Evolutionary conservation across 1,140 invertebrate species (phyloP), one percentile per base, ranked within the genome.

Genomic region (Whitmania pigra): DNA sequence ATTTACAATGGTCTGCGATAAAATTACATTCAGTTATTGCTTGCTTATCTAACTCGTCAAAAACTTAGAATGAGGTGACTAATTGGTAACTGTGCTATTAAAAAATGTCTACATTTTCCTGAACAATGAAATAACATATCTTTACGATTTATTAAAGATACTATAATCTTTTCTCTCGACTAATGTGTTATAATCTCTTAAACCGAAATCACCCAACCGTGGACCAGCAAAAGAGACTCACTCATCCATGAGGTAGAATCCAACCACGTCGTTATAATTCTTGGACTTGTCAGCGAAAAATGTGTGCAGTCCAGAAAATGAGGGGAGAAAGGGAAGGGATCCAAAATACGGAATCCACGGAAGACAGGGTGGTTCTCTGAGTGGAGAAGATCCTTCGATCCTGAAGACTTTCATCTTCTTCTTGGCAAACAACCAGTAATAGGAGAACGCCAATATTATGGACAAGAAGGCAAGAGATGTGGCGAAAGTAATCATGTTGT

Each of bases 301-400:
- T 11, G 22, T 63, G 20, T 63, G 29, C 57, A 25, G 20, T 25
- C 9, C 29, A 13, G 57, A 31, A 63, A 63, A 63, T 22, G 11
- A 13, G 57, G 57, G 57, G 22, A 63, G 22, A 31, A 63, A 63
- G 0, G 57, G 57, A 22, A 63, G 22, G 15, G 57, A 63, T 63
- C 57, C 57, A 13, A 63, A 63, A 25, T 25, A 25, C 7, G 57
- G 57, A 17, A 63, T 31, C 22, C 22, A 25, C 7, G 57, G 57
- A 63, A 63, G 57, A 63, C 57, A 63, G 57, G 57, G 57, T 31
- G 57, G 57, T 25, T 63, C 11, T n/a, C 15, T 63, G 57, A 25
- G 29, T 31, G 57, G 22, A 13, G 31, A 36, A 36, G 57, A 25
- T 63, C 57, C 57, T 25, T 63, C 20, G 13, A 49, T 49, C 43